These are phyloP conservation scores for Anthophora plumipes DNA, from an alignment of 2,888 invertebrate species.

Conservation along the genomic window DNA sequence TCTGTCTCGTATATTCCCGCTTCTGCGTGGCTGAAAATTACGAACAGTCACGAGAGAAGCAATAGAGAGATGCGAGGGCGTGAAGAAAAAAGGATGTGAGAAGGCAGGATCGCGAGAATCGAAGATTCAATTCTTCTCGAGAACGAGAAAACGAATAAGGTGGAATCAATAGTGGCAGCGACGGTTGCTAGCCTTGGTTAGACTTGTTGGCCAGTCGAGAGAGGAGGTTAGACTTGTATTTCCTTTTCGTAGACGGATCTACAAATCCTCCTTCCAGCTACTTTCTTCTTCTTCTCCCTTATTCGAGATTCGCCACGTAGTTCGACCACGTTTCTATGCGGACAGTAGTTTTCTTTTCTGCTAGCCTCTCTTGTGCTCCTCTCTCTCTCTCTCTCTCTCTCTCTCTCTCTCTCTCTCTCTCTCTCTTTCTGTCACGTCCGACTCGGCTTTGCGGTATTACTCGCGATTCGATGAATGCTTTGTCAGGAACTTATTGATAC, in stretches of 20 bases:
- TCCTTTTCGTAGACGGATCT: slow-evolving; percentile 79
- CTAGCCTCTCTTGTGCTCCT: slow-evolving; percentile 1
- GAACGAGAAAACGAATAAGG: slow-evolving; percentile 74
- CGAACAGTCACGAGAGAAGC: background rate
- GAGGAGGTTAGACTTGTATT: slow-evolving; percentile 75
- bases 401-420: no score
- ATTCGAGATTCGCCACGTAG: slow-evolving; percentile 54
- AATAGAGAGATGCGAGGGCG: slow-evolving; percentile 3
- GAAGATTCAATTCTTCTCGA: slow-evolving; percentile 81
- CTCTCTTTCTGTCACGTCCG: slow-evolving; percentile 33
- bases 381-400: no score
- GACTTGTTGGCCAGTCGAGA: slow-evolving; percentile 56
- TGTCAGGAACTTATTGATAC: slow-evolving; percentile 23
- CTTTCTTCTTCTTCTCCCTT: slow-evolving; percentile 28
- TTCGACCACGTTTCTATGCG: slow-evolving; percentile 50
- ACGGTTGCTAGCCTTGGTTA: slow-evolving; percentile 58
- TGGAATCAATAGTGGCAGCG: slow-evolving; percentile 78
- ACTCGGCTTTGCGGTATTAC: slow-evolving; percentile 28
- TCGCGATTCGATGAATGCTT: slow-evolving; percentile 27
- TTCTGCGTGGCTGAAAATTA: background rate
- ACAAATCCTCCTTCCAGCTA: slow-evolving; percentile 75
- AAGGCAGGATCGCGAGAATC: slow-evolving; percentile 72
- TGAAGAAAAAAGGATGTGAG: slow-evolving; percentile 51
- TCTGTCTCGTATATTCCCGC: no score
- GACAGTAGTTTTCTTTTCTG: slow-evolving; percentile 65